Conservation (phyloP, 92 coral and sea anemone genomes). For the Isaurus tuberculatus region DNA sequence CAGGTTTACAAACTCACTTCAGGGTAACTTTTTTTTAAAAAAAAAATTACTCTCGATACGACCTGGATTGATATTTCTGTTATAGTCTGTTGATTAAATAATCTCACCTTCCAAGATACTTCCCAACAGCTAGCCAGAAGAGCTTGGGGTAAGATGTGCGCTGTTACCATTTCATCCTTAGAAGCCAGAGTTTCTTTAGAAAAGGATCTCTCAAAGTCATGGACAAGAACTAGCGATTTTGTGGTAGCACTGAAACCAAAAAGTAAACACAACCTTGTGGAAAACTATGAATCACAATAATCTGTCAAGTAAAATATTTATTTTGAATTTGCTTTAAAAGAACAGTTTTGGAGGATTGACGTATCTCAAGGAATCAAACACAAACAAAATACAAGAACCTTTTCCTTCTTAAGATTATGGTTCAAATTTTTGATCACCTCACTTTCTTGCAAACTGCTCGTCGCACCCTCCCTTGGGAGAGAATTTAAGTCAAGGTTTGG, state of each 20-base stretch:
- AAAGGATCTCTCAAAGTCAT: constrained; percentile 62
- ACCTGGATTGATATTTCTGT: too few species aligned
- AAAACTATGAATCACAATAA: neutral
- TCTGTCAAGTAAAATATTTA: neutral
- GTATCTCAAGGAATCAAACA: neutral
- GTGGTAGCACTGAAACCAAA: constrained; percentile 70
- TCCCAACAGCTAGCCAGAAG: constrained; percentile 83
- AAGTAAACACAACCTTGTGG: neutral
- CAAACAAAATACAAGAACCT: too few species aligned
- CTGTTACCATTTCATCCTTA: constrained; percentile 83
- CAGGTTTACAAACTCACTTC: too few species aligned
- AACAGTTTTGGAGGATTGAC: neutral
- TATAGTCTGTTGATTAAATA: too few species aligned
- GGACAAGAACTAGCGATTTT: constrained; percentile 63
- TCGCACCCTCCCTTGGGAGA: too few species aligned
- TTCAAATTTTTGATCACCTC: too few species aligned
- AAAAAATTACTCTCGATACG: too few species aligned
- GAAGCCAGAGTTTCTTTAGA: constrained; percentile 60
- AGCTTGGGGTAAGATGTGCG: constrained; percentile 67
- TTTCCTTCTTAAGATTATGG: too few species aligned
- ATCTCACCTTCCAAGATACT: constrained; percentile 86
- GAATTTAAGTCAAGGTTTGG: too few species aligned
- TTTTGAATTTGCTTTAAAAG: neutral
- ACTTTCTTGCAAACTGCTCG: too few species aligned
- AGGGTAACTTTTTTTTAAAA: too few species aligned